Base-by-base conservation (phyloP, 2,888 invertebrate genomes). In the Zelleria hepariella region DNA sequence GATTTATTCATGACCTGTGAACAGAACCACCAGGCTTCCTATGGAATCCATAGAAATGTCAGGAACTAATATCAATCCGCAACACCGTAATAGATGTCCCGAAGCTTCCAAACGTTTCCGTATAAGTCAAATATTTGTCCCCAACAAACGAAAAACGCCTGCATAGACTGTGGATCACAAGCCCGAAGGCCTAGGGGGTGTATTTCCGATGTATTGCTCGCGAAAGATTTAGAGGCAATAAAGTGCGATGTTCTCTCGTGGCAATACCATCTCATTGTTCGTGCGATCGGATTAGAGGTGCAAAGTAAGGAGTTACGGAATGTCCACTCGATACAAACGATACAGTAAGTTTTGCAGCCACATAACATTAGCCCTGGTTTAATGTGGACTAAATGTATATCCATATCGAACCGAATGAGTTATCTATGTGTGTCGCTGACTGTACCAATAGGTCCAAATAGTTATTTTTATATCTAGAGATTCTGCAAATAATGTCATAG, bases 191-290 rank as follows among this genome's bases (percentile, higher is more conserved):
- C 74, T 61, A n/a, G 68, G 68, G 77, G 82, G 69, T 64, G 65
- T 67, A 63, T 71, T 61, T 66, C 64, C 63, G 64, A 63, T 66
- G 67, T 64, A 66, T 67, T 55, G 56, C 59, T 70, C 72, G 71
- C 78, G 82, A 78, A 84, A 87, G 86, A 87, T 87, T 87, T 87
- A 87, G 82, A 77, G 87, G 84, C 86, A 87, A 87, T 86, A 87
- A 84, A 78, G 83, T 72, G 71, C 74, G 73, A 77, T 78, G 80
- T 80, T 69, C 68, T 68, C 15, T 32, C 32, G 32, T 42, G 78
- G 77, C 80, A 74, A 80, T 82, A 74, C 74, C 72, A 74, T 75
- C 77, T 74, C 77, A 82, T 86, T 85, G 86, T 86, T 78, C 78
- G 81, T 72, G 71, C 74, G 75, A 80, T 82, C 80, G 81, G 84